These are phyloP conservation scores for Acipenser oxyrinchus DNA, from an alignment of 2,797 vertebrate genomes.

Conservation along the genomic window DNA sequence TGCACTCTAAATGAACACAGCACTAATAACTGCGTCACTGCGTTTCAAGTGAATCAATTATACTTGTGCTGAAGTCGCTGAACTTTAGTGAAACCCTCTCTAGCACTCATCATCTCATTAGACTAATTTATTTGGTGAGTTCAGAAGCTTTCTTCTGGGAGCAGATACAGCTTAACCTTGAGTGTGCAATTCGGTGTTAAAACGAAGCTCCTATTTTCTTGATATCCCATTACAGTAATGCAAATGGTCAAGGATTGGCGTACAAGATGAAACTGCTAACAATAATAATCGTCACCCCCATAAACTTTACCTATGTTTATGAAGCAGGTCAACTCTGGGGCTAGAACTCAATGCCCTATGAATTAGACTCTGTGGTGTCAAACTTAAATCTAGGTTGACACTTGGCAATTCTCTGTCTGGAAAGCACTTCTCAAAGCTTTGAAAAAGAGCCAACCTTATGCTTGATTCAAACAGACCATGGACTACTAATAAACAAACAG, in stretches of 20 bases:
- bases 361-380: background rate
- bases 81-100: background rate
- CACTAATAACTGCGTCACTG: background rate
- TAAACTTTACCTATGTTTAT: too few relatives aligned
- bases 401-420: conserved; percentile 20
- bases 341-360: background rate
- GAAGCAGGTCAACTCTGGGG: background rate
- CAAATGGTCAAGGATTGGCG: too few relatives aligned
- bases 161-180: too few relatives aligned
- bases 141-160: too few relatives aligned
- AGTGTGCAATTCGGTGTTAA: too few relatives aligned
- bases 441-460: conserved; percentile 33
- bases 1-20: background rate
- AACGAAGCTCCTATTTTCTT: too few relatives aligned
- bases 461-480: conserved; percentile 47
- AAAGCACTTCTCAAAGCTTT: conserved; percentile 21
- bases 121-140: background rate
- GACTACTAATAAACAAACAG: conserved; percentile 44
- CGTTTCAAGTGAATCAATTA: background rate
- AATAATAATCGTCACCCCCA: too few relatives aligned
- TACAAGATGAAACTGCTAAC: too few relatives aligned
- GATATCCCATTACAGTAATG: too few relatives aligned
- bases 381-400: background rate
- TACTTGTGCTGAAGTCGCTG: background rate
- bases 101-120: background rate